These are phyloP conservation scores for Torymus auratus DNA, from an alignment of 2,888 invertebrate species.

Conservation along the genomic window DNA sequence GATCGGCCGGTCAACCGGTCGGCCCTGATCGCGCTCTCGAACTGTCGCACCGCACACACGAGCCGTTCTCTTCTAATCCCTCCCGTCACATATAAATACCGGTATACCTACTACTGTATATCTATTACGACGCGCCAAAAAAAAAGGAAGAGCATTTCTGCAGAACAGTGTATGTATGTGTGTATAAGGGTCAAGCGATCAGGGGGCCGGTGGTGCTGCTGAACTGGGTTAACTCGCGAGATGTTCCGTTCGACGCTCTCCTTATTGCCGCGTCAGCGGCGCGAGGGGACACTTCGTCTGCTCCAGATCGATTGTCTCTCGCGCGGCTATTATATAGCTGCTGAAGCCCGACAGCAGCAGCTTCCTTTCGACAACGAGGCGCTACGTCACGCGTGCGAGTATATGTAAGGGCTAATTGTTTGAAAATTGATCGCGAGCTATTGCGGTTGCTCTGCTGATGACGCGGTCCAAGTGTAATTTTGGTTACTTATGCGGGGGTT, in stretches of 20 bases:
- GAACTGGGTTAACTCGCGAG: constrained; percentile 50
- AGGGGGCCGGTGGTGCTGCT: not conserved
- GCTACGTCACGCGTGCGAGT: no score
- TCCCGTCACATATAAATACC: no score
- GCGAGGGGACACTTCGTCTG: constrained; percentile 30
- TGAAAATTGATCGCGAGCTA: constrained; percentile 13
- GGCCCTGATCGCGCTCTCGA: constrained; percentile 35
- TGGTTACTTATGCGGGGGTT: no score
- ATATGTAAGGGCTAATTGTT: constrained; percentile 2
- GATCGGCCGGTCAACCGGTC: constrained; percentile 36
- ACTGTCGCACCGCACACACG: not conserved
- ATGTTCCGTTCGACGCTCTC: constrained; percentile 50
- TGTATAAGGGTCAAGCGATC: constrained; percentile 41
- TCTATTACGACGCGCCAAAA: no score
- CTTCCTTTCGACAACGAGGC: no score
- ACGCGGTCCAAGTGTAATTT: no score
- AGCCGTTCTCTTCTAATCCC: not conserved
- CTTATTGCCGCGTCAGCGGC: constrained; percentile 11
- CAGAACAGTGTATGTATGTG: not conserved
- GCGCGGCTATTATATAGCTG: no score
- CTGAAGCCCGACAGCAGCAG: no score
- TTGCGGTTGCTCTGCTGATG: no score
- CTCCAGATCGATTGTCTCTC: constrained; percentile 40
- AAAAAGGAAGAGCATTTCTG: constrained; percentile 4
- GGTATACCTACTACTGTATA: no score